Evolutionary conservation across 2,113 vertebrate genomes (phyloP), one percentile per base, ranked within the genome.

Genomic region (Upupa epops): DNA sequence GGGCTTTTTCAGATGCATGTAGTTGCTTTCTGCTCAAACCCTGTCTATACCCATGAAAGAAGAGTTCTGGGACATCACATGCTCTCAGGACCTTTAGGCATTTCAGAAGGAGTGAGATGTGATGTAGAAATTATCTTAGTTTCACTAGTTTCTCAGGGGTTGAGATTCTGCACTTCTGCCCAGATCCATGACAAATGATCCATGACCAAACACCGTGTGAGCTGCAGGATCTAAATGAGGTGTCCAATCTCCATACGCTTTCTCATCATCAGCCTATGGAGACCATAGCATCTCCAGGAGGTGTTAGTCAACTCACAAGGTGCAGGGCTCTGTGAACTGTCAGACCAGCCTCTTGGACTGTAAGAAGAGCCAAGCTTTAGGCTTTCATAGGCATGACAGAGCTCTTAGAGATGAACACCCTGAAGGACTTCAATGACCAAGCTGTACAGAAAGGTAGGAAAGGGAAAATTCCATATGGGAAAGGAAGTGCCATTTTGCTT

Each of bases 1-100:
- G 49, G 31, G 16, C 60, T 63, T 51, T 11, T 32, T 45, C 36
- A 54, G 51, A 25, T 11, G 12, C 0, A 1, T 2, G 8, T 13
- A 10, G 7, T 11, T 82, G 12, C 28, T 52, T 34, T 48, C 48
- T 52, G 32, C 36, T 74, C 42, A 61, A 7, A 5, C 25, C 17
- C 40, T 48, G 25, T 37, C 65, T 56, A 13, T 20, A 25, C 5
- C 28, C 42, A 13, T 3, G 25, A 24, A 34, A 45, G 40, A 9
- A 46, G 6, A 77, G 16, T 11, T 32, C 6, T 24, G 18, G 12
- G 20, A 26, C 17, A 29, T 11, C 24, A 13, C 26, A 16, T 0
- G 14, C 31, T 36, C 11, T 40, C 5, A 5, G 28, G 55, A 45
- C 17, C 77, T 82, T 51, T 16, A 68, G 49, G 11, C 28, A n/a